Conservation (phyloP, 2,113 vertebrate genomes). For the Ranitomeya imitator region DNA sequence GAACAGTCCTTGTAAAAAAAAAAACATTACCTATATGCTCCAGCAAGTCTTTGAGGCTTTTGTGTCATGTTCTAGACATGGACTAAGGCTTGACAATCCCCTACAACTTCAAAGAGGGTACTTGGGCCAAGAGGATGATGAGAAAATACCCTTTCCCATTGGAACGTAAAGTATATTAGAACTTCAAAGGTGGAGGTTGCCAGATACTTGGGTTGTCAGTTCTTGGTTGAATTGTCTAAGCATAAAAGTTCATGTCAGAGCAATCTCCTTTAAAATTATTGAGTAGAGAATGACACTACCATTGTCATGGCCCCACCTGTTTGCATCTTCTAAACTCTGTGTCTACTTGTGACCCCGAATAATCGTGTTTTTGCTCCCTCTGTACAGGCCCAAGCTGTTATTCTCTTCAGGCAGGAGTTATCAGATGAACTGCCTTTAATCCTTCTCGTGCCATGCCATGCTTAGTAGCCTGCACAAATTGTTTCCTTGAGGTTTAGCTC, state of each 20-base stretch:
- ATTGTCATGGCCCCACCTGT: neutral
- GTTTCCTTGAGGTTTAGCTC: neutral
- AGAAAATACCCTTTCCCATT: neutral
- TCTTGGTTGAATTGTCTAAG: neutral
- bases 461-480: constrained; percentile 25
- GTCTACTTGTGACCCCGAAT: neutral
- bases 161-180: neutral
- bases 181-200: neutral
- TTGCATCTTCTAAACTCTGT: neutral
- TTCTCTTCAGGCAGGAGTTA: constrained; percentile 20
- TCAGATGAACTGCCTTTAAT: constrained; percentile 38
- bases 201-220: neutral
- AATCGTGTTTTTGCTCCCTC: neutral
- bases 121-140: neutral
- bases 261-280: neutral
- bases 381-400: neutral
- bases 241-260: too few relatives aligned
- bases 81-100: neutral
- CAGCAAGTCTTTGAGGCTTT: neutral
- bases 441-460: constrained; percentile 12
- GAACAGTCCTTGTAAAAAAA: neutral
- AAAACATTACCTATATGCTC: neutral
- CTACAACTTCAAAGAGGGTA: neutral
- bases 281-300: neutral
- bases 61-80: neutral